Base-by-base conservation (phyloP, 2,888 invertebrate genomes). In the Netelia virgata region DNA sequence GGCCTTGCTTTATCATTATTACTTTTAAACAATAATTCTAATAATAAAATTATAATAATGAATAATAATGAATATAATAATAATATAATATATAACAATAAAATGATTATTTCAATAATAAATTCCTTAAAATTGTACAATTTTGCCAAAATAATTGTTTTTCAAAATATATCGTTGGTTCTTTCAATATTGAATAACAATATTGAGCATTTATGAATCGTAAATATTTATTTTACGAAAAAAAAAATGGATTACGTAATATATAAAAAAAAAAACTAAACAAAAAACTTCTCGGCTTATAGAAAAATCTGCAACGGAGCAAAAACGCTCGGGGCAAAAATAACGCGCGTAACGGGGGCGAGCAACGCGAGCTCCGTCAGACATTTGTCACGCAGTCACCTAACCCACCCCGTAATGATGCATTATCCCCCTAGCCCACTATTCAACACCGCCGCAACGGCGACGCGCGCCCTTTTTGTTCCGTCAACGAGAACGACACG, bases 341-440 rank as follows among this genome's bases (percentile, higher is more conserved):
- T 28, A 28, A 28, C 28, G 28, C n/a, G 36, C 66, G 55, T 75
- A 50, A 78, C 61, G 50, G 53, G 53, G 63, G 63, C 28, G 69
- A 28, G 28, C 61, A 78, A 61, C 53, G 20, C 59, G 36, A 78
- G 50, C 36, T 41, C 61, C 50, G 53, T 63, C 57, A 78, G 64
- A 78, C 74, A 82, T 84, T 82, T 74, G 77, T 84, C 77, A 84
- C 80, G 73, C 75, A 55, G 72, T 76, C 80, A 61, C 64, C 80
- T 80, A 80, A 69, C 55, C 68, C 78, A 68, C 53, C 73, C 50
- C 82, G 72, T 84, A 84, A 84, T 78, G 84, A 84, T 82, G 84
- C 82, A 84, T 84, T 84, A 84, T 82, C 63, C 41, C 77, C 61
- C 55, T 20, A 36, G 74, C 55, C 63, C 16, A 43, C 70, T 64